Conservation (phyloP, 2,888 invertebrate genomes). For the Drosophila yooni region DNA sequence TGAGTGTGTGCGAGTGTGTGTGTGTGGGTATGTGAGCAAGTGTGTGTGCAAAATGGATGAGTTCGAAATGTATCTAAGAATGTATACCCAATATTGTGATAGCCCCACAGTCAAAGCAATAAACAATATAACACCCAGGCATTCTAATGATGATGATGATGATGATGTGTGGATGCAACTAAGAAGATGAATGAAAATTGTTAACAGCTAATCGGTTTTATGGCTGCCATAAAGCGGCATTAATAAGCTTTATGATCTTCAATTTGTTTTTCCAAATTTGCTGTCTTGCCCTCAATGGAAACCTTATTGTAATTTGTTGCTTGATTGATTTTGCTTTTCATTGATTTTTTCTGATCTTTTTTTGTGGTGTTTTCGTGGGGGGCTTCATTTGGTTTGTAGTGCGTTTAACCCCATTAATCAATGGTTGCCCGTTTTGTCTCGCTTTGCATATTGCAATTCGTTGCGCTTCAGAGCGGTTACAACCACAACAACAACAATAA, state of each 20-base stretch:
- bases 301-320: slow-evolving; percentile 57
- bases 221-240: slow-evolving; percentile 34
- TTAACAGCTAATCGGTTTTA: slow-evolving; percentile 53
- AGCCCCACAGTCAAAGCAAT: slow-evolving; percentile 59
- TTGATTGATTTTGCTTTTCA: slow-evolving; percentile 60
- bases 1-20: not conserved
- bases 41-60: slow-evolving; percentile 30
- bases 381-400: slow-evolving; percentile 27
- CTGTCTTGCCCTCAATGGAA: slow-evolving; percentile 18
- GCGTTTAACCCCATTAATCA: slow-evolving; percentile 74
- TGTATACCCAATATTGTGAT: slow-evolving; percentile 60
- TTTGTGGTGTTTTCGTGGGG: slow-evolving; percentile 1
- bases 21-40: not conserved
- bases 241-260: slow-evolving; percentile 57
- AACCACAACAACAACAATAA: slow-evolving; percentile 25
- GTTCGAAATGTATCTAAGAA: slow-evolving; percentile 14
- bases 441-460: slow-evolving; percentile 76
- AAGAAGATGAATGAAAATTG: slow-evolving; percentile 56
- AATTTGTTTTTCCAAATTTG: slow-evolving; percentile 47
- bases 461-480: slow-evolving; percentile 35
- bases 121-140: slow-evolving; percentile 68
- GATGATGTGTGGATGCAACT: slow-evolving; percentile 11
- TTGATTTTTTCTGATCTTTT: slow-evolving; percentile 15
- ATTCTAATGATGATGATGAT: slow-evolving; percentile 21
- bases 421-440: slow-evolving; percentile 38